These are phyloP conservation scores for Solenopsis invicta DNA, from an alignment of 1,140 invertebrate species.

Conservation along the genomic window DNA sequence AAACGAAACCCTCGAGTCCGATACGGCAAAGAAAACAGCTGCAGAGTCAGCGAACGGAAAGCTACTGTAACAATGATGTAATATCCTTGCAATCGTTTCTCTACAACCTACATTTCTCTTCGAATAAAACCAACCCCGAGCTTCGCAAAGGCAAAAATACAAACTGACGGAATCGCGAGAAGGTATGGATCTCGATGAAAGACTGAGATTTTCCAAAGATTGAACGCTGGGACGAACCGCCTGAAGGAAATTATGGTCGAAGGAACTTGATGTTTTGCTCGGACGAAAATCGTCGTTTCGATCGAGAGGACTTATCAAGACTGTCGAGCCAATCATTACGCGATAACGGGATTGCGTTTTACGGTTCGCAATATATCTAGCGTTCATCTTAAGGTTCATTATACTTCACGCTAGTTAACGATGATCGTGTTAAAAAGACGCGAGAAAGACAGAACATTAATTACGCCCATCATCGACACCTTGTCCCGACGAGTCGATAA, in stretches of 20 bases:
- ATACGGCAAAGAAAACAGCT: conserved; percentile 60
- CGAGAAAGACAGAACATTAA: conserved; percentile 57
- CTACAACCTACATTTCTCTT: conserved; percentile 29
- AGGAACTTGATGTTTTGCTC: conserved; percentile 43
- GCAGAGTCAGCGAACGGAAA: conserved; percentile 49
- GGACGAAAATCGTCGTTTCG: conserved; percentile 32
- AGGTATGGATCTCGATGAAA: conserved; percentile 42
- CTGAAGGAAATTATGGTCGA: conserved; percentile 67
- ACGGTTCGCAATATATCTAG: conserved; percentile 28
- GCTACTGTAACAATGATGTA: conserved; percentile 54
- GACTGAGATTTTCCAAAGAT: conserved; percentile 60
- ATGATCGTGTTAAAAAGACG: conserved; percentile 35
- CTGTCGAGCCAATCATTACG: conserved; percentile 6
- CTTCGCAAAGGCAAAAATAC: conserved; percentile 28
- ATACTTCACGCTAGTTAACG: conserved; percentile 47
- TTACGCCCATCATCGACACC: conserved; percentile 49
- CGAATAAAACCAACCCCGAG: conserved; percentile 27
- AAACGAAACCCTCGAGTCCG: conserved; percentile 48
- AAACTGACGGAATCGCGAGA: conserved; percentile 61
- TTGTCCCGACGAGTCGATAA: conserved; percentile 54
- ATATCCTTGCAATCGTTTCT: conserved; percentile 52
- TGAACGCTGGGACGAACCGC: conserved; percentile 44
- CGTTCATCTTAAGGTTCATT: conserved; percentile 36
- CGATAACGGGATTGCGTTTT: conserved; percentile 15
- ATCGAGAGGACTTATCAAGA: conserved; percentile 32